phyloP scores from a whole-genome alignment of 92 coral and sea anemone species.

The Zoanthus gigantus region DNA sequence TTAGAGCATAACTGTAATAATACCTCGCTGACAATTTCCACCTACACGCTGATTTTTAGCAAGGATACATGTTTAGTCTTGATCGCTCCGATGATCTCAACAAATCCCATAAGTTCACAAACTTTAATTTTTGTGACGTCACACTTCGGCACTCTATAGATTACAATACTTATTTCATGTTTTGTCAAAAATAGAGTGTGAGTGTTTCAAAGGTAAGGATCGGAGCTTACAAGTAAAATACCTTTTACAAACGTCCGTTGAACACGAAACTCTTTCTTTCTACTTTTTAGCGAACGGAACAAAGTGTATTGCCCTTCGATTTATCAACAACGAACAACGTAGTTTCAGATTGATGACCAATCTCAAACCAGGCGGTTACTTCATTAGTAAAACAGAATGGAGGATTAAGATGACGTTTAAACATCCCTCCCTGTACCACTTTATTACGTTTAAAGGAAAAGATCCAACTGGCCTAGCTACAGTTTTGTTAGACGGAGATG shows the following conservation, averaged over 20 bases:
- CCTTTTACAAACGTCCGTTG: neutral
- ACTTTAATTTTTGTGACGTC: no score
- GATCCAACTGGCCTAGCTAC: slow-evolving; percentile 65
- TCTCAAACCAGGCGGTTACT: slow-evolving; percentile 74
- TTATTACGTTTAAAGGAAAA: slow-evolving; percentile 76
- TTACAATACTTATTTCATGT: no score
- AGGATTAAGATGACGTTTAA: slow-evolving; percentile 82
- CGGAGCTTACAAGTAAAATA: neutral
- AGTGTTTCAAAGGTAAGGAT: no score
- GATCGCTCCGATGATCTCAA: no score
- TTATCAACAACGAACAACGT: slow-evolving; percentile 70
- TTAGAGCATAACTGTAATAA: no score
- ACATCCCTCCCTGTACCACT: slow-evolving; percentile 85
- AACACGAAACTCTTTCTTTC: neutral
- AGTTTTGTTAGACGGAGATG: slow-evolving; percentile 88
- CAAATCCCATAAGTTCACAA: no score
- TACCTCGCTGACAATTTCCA: no score
- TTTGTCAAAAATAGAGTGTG: no score
- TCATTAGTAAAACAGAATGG: slow-evolving; percentile 71
- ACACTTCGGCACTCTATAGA: no score
- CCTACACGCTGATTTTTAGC: no score
- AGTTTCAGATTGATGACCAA: slow-evolving; percentile 69
- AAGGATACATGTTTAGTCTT: no score
- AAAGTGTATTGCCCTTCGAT: slow-evolving; percentile 88
- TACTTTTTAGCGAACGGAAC: slow-evolving; percentile 40